Conservation (phyloP, 2,113 vertebrate genomes). For the Aplodontia rufa region DNA sequence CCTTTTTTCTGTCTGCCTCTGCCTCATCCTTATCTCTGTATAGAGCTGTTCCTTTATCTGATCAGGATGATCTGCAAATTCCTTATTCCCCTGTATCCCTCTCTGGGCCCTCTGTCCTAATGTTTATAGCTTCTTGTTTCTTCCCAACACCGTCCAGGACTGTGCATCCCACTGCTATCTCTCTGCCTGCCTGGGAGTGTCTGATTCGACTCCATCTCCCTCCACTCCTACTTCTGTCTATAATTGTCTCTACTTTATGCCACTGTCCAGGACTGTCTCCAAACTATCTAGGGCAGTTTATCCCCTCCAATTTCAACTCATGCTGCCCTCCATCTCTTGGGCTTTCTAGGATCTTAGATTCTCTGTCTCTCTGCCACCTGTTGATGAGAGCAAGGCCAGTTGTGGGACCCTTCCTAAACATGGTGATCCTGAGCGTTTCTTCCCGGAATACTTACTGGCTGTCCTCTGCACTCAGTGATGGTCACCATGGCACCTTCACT, state of each 20-base stretch:
- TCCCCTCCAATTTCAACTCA: neutral
- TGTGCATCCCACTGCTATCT: neutral
- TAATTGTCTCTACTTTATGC: neutral
- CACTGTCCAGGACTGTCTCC: neutral
- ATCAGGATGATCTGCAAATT: neutral
- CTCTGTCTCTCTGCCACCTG: neutral
- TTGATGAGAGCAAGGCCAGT: neutral
- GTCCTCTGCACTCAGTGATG: neutral
- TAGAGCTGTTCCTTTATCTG: neutral
- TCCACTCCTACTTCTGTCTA: neutral
- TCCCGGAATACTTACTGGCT: neutral
- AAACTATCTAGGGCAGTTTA: neutral
- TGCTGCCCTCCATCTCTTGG: neutral
- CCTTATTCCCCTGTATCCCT: neutral
- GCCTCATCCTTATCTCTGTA: neutral
- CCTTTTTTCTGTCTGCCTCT: neutral
- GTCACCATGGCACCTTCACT: neutral
- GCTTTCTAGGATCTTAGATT: neutral
- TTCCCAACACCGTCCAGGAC: neutral
- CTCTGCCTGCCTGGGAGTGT: neutral
- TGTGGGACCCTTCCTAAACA: neutral
- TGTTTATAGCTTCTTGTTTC: neutral
- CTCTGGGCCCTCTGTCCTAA: neutral
- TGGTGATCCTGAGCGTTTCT: neutral
- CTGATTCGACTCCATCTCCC: too few relatives aligned